Percentiles rank a stretch among this genome's conserved stretches.
These are phyloP conservation scores for Euzophera pinguis DNA, from an alignment of 2,888 invertebrate genomes.

Conservation along the genomic window DNA sequence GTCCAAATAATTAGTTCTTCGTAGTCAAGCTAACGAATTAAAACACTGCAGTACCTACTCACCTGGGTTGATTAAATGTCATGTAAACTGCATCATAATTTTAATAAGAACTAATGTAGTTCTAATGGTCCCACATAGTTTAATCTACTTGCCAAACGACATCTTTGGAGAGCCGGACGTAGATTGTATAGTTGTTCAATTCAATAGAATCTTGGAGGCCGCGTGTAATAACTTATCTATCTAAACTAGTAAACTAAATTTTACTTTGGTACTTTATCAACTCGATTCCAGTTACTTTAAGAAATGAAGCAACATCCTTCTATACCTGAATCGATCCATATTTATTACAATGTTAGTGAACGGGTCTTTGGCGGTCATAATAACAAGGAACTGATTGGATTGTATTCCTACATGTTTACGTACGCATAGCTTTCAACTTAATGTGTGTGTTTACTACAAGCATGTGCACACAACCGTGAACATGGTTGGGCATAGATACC, in stretches of 20 bases:
- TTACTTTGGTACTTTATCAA: neutral
- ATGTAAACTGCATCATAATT: no score
- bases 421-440: constrained; percentile 1
- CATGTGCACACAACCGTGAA: constrained; percentile 1
- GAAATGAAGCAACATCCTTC: neutral
- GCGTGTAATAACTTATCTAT: neutral
- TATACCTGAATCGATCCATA: neutral
- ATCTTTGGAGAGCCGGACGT: neutral
- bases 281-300: neutral
- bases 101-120: no score
- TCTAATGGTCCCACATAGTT: neutral
- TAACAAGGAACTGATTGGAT: constrained; percentile 10
- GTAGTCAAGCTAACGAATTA: no score
- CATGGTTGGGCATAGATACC: neutral
- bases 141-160: neutral
- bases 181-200: neutral
- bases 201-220: neutral
- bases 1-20: no score
- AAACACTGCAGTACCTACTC: no score
- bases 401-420: constrained; percentile 5
- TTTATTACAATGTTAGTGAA: constrained; percentile 9
- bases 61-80: no score
- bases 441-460: neutral
- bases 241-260: neutral
- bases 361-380: constrained; percentile 5